A percentile compares a stretch with the other conserved stretches of the same genome.
Conservation (phyloP, 2,797 vertebrate genomes). For the Manis crassicaudata region DNA sequence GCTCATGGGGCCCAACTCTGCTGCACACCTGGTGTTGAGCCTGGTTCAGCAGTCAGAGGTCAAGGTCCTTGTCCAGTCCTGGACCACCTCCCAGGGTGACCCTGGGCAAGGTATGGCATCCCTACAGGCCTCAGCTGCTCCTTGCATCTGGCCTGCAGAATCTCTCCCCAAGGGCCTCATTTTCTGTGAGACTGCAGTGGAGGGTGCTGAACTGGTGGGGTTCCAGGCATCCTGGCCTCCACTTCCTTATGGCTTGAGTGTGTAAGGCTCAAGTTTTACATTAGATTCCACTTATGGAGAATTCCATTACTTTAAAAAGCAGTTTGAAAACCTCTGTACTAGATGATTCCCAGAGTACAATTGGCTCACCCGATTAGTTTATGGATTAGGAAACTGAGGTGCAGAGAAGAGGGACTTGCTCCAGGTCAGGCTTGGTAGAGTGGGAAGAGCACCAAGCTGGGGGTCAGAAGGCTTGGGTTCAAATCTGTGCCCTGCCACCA, state of each 20-base stretch:
- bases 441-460: not conserved
- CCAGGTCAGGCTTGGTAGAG: not conserved
- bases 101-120: not conserved
- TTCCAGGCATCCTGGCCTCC: not conserved
- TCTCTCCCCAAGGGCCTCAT: not conserved
- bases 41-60: not conserved
- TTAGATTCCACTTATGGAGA: conserved; percentile 26
- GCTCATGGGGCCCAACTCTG: not conserved
- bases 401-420: not conserved
- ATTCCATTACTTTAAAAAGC: not conserved
- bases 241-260: not conserved
- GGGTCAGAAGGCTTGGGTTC: not conserved
- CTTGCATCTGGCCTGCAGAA: not conserved
- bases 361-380: not conserved
- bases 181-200: not conserved
- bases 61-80: not conserved
- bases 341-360: not conserved
- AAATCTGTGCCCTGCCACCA: not conserved
- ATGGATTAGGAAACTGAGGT: not conserved
- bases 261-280: not conserved
- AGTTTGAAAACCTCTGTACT: conserved; percentile 2
- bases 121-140: not conserved
- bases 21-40: conserved; percentile 8
- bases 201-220: not conserved
- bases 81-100: not conserved